Base-by-base conservation (phyloP, 2,888 invertebrate genomes). In the Folsomia manolachei region DNA sequence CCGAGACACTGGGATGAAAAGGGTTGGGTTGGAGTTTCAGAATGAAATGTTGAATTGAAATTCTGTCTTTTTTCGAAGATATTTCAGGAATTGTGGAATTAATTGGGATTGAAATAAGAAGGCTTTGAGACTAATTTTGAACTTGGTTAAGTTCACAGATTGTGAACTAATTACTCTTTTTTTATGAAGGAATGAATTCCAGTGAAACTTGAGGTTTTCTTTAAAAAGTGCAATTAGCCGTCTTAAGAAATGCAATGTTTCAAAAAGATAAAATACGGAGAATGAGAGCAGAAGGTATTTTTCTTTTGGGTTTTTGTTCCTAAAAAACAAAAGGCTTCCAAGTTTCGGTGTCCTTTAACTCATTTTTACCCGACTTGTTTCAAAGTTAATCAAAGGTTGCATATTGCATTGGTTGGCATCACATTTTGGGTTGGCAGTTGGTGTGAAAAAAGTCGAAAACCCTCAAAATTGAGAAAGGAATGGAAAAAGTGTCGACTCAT, bases 401-500 rank as follows among this genome's bases (percentile, higher is more conserved):
- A n/a, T n/a, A n/a, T n/a, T 39, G 39, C 39, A 39, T 39, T 39
- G 4, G 39, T 39, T 39, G n/a, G n/a, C n/a, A n/a, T n/a, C n/a
- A n/a, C n/a, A n/a, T n/a, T n/a, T n/a, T n/a, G 4, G 4, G 39
- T 39, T 39, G 39, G 39, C 39, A 14, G 39, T 39, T 39, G 39
- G 39, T 39, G 39, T 39, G 39, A 39, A 14, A 39, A 39, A 39
- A 4, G 39, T 39, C 39, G 39, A 39, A 39, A 39, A 39, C 39
- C 39, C 39, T 39, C 4, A 39, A 39, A 39, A 9, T 39, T 39
- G 39, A 39, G 14, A 39, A 39, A 14, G 39, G 14, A 39, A 39
- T 4, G 39, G 14, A 39, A 75, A 74, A 75, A 73, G 72, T 75
- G 75, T 75, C 69, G 75, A 75, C 69, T 75, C 75, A 75, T 73